These are phyloP conservation scores for Chromis chromis DNA, from an alignment of 2,797 vertebrate genomes.

Conservation along the genomic window DNA sequence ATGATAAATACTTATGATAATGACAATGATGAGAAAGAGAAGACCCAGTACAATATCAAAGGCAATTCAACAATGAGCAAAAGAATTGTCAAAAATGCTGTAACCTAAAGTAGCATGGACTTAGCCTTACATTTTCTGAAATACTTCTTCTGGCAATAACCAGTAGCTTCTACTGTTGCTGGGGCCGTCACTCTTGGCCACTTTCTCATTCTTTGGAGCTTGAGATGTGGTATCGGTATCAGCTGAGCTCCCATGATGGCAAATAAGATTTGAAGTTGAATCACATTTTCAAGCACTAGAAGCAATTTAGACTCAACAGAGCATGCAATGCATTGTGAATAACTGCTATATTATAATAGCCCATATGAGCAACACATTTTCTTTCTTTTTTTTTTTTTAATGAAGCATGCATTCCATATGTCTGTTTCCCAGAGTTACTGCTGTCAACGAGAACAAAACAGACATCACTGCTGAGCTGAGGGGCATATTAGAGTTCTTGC, in stretches of 20 bases:
- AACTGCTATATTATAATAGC: conserved; percentile 27
- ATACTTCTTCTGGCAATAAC: conserved; percentile 75
- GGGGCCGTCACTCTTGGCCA: conserved; percentile 10
- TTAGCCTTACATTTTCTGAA: conserved; percentile 71
- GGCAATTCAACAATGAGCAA: conserved; percentile 54
- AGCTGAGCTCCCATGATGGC: conserved; percentile 17
- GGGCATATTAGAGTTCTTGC: conserved; percentile 18
- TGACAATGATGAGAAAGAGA: conserved; percentile 25
- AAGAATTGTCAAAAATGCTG: conserved; percentile 56
- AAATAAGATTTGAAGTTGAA: conserved; percentile 30
- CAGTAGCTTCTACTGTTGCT: conserved; percentile 47
- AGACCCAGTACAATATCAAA: conserved; percentile 33
- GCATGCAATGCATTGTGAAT: conserved; percentile 63
- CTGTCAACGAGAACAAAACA: conserved; percentile 38
- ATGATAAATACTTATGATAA: conserved; percentile 27
- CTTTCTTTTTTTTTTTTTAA: conserved; percentile 22
- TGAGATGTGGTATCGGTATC: conserved; percentile 7
- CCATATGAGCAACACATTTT: conserved; percentile 19
- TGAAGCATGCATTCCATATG: conserved; percentile 48
- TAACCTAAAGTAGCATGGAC: conserved; percentile 78
- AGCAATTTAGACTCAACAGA: conserved; percentile 39
- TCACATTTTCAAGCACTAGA: conserved; percentile 32
- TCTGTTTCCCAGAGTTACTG: conserved; percentile 66
- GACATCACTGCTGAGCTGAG: conserved; percentile 24
- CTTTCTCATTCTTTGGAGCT: conserved; percentile 10